Conservation (phyloP, 1,140 invertebrate species). For the Helicoverpa armigera region DNA sequence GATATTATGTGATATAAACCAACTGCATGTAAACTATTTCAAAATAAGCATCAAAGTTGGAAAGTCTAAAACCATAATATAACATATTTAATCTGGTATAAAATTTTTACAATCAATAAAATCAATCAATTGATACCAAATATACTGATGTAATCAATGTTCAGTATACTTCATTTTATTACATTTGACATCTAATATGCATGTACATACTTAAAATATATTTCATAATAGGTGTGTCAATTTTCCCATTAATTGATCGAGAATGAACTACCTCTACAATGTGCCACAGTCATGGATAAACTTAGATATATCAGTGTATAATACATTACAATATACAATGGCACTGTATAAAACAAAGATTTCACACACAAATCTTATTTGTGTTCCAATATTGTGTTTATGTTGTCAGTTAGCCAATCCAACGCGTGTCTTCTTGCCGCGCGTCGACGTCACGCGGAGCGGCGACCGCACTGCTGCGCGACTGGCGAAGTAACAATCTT, state of each 20-base stretch:
- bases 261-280: slow-evolving; percentile 35
- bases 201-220: not conserved
- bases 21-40: too few relatives aligned
- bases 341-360: slow-evolving; percentile 70
- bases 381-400: slow-evolving; percentile 22
- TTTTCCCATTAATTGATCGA: slow-evolving; percentile 1
- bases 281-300: slow-evolving; percentile 64
- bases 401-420: not conserved
- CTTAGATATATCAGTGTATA: slow-evolving; percentile 50
- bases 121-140: too few relatives aligned
- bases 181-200: not conserved
- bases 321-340: slow-evolving; percentile 66
- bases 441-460: too few relatives aligned
- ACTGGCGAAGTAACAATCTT: slow-evolving; percentile 6
- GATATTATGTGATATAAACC: too few relatives aligned
- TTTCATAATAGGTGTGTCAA: not conserved
- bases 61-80: too few relatives aligned
- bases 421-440: not conserved
- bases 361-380: slow-evolving; percentile 41
- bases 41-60: too few relatives aligned
- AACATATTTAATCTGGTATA: too few relatives aligned
- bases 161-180: too few relatives aligned
- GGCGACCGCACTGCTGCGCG: not conserved
- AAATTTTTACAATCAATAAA: too few relatives aligned
- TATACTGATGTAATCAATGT: too few relatives aligned